Evolutionary conservation across 1,140 invertebrate genomes (phyloP).

Genomic region (Saccostrea cuccullata): DNA sequence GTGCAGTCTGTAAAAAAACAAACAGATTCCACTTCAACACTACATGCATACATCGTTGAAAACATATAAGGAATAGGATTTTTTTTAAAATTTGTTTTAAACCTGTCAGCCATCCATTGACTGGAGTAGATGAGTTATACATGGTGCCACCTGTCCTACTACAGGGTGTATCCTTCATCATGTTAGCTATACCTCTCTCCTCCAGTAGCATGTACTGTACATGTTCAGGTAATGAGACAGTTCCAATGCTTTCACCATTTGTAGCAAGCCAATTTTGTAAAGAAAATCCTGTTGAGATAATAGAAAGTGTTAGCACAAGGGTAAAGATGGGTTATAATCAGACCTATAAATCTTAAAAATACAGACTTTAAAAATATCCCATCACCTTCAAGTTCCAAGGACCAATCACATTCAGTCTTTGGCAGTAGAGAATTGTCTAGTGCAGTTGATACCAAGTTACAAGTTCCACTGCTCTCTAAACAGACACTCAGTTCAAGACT

Average conservation of each 20-base stretch:
- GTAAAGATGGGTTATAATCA: no score
- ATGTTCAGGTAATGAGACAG: slow-evolving; percentile 1
- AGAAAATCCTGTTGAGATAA: neutral
- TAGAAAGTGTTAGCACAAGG: neutral
- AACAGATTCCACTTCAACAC: neutral
- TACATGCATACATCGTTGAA: neutral
- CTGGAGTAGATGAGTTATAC: neutral
- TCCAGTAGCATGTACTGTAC: slow-evolving; percentile 30
- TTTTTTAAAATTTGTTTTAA: neutral
- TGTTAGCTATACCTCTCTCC: slow-evolving; percentile 34
- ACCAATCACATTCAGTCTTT: slow-evolving; percentile 47
- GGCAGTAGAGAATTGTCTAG: slow-evolving; percentile 42
- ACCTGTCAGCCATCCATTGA: slow-evolving; percentile 35
- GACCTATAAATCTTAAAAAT: no score
- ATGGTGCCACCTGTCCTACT: neutral
- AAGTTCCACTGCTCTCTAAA: slow-evolving; percentile 46
- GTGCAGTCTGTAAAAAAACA: neutral
- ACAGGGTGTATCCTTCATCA: slow-evolving; percentile 38
- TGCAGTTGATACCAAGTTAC: slow-evolving; percentile 43
- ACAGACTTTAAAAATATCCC: no score
- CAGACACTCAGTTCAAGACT: slow-evolving; percentile 56
- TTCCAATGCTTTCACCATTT: neutral
- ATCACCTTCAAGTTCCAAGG: neutral
- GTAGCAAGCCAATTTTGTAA: neutral
- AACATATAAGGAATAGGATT: neutral